Base-by-base conservation (phyloP, 2,888 invertebrate species). In the Cataglyphis livida region DNA sequence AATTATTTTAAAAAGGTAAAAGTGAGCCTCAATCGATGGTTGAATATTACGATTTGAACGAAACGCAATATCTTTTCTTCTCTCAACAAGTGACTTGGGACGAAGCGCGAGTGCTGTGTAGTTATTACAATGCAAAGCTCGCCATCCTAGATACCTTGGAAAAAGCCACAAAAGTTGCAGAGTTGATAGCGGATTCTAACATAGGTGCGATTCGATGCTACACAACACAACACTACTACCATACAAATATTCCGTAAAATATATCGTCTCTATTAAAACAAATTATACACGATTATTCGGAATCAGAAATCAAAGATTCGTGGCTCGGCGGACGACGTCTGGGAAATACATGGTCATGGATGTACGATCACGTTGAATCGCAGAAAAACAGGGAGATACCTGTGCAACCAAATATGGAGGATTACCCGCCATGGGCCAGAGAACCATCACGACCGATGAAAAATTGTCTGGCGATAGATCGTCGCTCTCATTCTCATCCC, bases 161-260 rank as follows among this genome's bases (percentile, higher is more conserved):
- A 7, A 95, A 95, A 83, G 95, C 96, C 0, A 94, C 95, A 7
- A 95, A 95, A 76, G 81, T 96, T 4, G 95, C 95, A 0, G 95
- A 95, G 89, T 95, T 95, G 0, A 89, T 96, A 0, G 95, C 96
- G 0, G 95, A 96, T 84, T 95, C 96, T 0, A 95, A 95, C 84
- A 95, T 95, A 81, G 90, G 96, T 95, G 92, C 93, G 57, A 84
- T 68, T 68, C 2, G 5, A 44, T 38, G 48, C 15, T 44, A 44
- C 15, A 28, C 28, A 28, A 28, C 28, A 15, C 0, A n/a, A n/a
- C n/a, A n/a, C n/a, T n/a, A n/a, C 41, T 44, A 44, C 3, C 3
- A 44, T 44, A 3, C 12, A 21, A 6, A 4, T 79, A 62, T 54
- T 64, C 4, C 38, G 3, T 61, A 18, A 61, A 73, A 51, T 73